Base-by-base conservation (phyloP, 1,140 invertebrate genomes). In the Leptopilina clavipes region DNA sequence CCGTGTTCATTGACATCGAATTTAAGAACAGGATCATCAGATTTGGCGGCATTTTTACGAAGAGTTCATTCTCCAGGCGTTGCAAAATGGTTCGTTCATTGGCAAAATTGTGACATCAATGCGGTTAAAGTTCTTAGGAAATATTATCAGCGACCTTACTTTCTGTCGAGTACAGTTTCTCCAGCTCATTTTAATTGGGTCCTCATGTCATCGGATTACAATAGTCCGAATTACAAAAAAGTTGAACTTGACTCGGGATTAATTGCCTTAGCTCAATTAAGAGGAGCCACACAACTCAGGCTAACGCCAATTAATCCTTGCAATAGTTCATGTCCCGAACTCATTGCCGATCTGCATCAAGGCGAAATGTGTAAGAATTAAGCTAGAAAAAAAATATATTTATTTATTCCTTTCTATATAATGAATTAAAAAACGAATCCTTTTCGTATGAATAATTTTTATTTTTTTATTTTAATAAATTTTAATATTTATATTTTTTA, bases 101-200 rank as follows among this genome's bases (percentile, higher is more conserved):
- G 96, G 93, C 95, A 96, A 89, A 97, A 97, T 85, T 97, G 96
- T 84, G 94, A 96, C 76, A 93, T 94, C 25, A 91, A 93, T 73
- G 94, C 94, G 0, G 94, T 96, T 0, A 96, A 95, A 86, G 93
- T 93, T 0, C 90, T 95, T 7, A 87, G 95, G 18, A 92, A 93
- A 54, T 92, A 95, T 54, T 95, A 95, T 52, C 92, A 93, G 25
- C 89, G 94, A 22, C 95, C 95, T 0, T 94, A 95, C 76, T 95
- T 96, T 85, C 86, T 96, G 0, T 94, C 95, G 1, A 92, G 93
- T 19, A 93, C 94, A 71, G 92, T 96, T 2, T 94, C 95, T 44
- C 94, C 95, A 6, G 93, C 94, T 0, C 93, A 95, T 79, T 94
- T 95, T 79, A 97, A 95, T 84, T 96, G 95, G 95, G 89, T 97